Evolutionary conservation across 2,797 vertebrate species (phyloP).

Genomic region (Betta splendens): DNA sequence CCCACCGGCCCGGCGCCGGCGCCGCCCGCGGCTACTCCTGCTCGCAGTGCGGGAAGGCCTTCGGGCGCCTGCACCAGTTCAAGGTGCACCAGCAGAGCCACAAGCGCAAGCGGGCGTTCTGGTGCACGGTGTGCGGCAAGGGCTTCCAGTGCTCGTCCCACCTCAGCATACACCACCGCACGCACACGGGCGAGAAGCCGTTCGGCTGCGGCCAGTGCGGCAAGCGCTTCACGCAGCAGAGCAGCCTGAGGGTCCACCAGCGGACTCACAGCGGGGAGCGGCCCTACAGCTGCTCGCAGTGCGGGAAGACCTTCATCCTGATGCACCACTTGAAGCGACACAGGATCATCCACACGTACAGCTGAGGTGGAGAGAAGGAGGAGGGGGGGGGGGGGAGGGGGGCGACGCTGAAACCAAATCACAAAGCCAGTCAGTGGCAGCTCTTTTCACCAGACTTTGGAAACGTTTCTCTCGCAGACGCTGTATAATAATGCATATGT

Average conservation of each 20-base stretch:
- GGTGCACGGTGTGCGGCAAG: slow-evolving; percentile 78
- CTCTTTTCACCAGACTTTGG: slow-evolving; percentile 3
- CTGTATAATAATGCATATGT: slow-evolving; percentile 56
- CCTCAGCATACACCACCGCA: slow-evolving; percentile 79
- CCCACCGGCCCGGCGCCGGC: slow-evolving; percentile 35
- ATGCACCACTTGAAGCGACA: slow-evolving; percentile 80
- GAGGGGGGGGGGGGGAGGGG: slow-evolving; percentile 17
- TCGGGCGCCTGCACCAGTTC: slow-evolving; percentile 72
- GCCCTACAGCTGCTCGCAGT: slow-evolving; percentile 78
- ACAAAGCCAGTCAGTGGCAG: slow-evolving; percentile 5
- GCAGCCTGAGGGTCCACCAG: slow-evolving; percentile 80
- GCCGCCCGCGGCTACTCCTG: slow-evolving; percentile 58
- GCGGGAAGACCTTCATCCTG: slow-evolving; percentile 78
- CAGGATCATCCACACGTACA: slow-evolving; percentile 75
- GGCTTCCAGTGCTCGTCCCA: slow-evolving; percentile 80
- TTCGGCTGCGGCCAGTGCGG: slow-evolving; percentile 77
- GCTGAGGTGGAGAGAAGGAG: slow-evolving; percentile 22
- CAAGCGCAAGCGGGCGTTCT: slow-evolving; percentile 74
- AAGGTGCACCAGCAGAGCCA: slow-evolving; percentile 81
- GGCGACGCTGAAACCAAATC: slow-evolving; percentile 11
- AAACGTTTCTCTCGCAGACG: slow-evolving; percentile 19
- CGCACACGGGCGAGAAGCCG: slow-evolving; percentile 81
- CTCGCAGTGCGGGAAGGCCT: slow-evolving; percentile 74
- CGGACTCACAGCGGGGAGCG: slow-evolving; percentile 80
- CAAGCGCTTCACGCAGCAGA: slow-evolving; percentile 81